A percentile compares a stretch with the other conserved stretches of the same genome.
Conservation (phyloP, 2,888 invertebrate species). For the Chrysodeixis includens region DNA sequence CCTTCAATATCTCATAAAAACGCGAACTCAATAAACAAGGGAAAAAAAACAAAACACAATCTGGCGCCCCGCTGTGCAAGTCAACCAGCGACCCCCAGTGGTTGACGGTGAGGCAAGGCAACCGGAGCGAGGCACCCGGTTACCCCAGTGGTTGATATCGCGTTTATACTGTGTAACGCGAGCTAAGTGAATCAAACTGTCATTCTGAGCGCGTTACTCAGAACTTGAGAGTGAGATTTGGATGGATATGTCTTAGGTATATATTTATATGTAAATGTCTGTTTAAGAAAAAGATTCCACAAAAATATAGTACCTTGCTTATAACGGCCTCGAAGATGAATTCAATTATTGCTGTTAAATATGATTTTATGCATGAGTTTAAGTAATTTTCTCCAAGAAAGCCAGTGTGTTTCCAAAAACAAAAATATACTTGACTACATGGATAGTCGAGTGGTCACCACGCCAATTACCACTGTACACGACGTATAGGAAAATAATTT, state of each 20-base stretch:
- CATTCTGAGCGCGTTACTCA: conserved; percentile 84
- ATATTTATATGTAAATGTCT: neutral
- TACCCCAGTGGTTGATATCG: conserved; percentile 71
- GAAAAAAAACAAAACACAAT: conserved; percentile 23
- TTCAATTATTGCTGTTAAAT: too few relatives aligned
- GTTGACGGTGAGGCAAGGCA: conserved; percentile 62
- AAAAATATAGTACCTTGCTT: too few relatives aligned
- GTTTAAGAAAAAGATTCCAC: too few relatives aligned
- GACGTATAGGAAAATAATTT: too few relatives aligned
- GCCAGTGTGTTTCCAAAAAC: too few relatives aligned
- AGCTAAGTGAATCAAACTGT: conserved; percentile 89
- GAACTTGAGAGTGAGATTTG: conserved; percentile 38
- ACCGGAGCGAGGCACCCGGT: conserved; percentile 61
- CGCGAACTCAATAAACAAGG: neutral
- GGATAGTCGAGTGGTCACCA: too few relatives aligned
- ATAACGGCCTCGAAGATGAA: too few relatives aligned
- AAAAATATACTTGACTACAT: too few relatives aligned
- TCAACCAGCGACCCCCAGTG: conserved; percentile 48
- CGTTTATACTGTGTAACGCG: conserved; percentile 86
- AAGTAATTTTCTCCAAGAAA: too few relatives aligned
- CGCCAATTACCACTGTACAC: too few relatives aligned
- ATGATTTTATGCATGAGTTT: too few relatives aligned
- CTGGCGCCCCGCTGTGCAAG: conserved; percentile 17
- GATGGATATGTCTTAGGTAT: conserved; percentile 60
- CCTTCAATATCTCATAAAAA: neutral